Percentiles rank a stretch among this genome's conserved stretches.
Conservation (phyloP, 2,797 vertebrate genomes). For the Pseudopleuronectes americanus region DNA sequence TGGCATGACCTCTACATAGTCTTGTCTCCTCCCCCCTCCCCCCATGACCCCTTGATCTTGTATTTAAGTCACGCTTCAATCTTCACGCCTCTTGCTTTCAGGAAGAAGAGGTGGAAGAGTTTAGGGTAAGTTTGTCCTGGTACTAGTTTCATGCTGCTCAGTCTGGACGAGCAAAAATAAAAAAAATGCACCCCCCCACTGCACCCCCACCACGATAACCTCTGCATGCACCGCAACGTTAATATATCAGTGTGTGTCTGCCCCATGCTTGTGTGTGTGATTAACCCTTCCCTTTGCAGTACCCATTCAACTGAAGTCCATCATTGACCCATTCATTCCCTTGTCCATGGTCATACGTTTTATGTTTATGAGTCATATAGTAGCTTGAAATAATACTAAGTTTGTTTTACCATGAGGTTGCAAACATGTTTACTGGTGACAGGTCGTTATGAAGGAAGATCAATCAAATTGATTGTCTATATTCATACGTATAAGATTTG, state of each 20-base stretch:
- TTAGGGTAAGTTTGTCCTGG: conserved; percentile 94
- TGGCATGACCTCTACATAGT: conserved; percentile 77
- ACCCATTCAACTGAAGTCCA: conserved; percentile 45
- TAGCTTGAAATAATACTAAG: conserved; percentile 35
- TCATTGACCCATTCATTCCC: conserved; percentile 49
- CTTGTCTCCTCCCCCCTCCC: conserved; percentile 47
- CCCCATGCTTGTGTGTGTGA: conserved; percentile 62
- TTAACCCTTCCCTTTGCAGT: conserved; percentile 69
- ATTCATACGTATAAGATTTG: background rate
- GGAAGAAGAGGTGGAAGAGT: conserved; percentile 99
- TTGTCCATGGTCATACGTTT: conserved; percentile 39
- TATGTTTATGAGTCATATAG: conserved; percentile 64
- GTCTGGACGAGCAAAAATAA: conserved; percentile 49
- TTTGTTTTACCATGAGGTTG: conserved; percentile 3
- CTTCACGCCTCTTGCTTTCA: conserved; percentile 97
- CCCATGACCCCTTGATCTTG: conserved; percentile 59
- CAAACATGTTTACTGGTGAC: background rate
- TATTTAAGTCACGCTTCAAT: conserved; percentile 94
- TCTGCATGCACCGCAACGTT: conserved; percentile 64
- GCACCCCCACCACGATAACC: conserved; percentile 77
- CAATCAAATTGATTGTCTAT: too few species aligned
- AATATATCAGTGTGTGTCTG: conserved; percentile 35
- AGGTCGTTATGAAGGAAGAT: background rate
- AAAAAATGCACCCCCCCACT: conserved; percentile 37
- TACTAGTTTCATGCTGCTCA: conserved; percentile 50